phyloP scores from a whole-genome alignment of 2,888 invertebrate species.

The Cacoxenus indagator region DNA sequence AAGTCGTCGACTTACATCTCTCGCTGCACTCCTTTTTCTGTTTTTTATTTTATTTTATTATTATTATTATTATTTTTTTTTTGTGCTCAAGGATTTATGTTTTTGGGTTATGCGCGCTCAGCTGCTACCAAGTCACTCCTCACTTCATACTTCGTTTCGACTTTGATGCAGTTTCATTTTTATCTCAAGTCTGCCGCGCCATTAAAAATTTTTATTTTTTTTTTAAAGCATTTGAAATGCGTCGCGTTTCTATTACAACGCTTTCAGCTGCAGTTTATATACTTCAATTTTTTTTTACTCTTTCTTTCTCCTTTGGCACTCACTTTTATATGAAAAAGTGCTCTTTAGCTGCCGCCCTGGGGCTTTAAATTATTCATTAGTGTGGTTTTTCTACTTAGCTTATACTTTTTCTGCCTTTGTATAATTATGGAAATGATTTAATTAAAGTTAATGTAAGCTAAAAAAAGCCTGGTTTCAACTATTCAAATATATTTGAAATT shows the following conservation, averaged over 20 bases:
- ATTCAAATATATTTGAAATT: too few relatives aligned
- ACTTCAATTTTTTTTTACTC: neutral
- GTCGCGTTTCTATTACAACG: constrained; percentile 44
- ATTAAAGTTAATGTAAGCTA: neutral
- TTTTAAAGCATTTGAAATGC: constrained; percentile 42
- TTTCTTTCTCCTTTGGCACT: neutral
- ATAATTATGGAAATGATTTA: constrained; percentile 21
- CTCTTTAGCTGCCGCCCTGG: neutral
- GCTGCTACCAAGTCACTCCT: neutral
- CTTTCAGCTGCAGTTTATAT: too few relatives aligned
- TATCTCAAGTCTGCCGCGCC: constrained; percentile 26
- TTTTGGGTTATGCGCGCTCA: constrained; percentile 57
- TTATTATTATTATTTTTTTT: constrained; percentile 29
- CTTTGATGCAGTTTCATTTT: constrained; percentile 24
- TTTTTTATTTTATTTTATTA: constrained; percentile 7
- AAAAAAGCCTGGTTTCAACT: neutral
- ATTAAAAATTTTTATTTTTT: constrained; percentile 24
- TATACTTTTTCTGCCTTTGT: constrained; percentile 29
- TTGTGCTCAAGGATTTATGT: constrained; percentile 57
- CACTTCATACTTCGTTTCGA: constrained; percentile 14
- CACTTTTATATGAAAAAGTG: neutral
- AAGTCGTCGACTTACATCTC: too few relatives aligned
- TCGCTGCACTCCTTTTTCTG: neutral
- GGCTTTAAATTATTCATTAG: constrained; percentile 36
- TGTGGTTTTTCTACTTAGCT: constrained; percentile 29